Evolutionary conservation across 1,140 invertebrate genomes (phyloP).

Genomic region (Phortica variegata): DNA sequence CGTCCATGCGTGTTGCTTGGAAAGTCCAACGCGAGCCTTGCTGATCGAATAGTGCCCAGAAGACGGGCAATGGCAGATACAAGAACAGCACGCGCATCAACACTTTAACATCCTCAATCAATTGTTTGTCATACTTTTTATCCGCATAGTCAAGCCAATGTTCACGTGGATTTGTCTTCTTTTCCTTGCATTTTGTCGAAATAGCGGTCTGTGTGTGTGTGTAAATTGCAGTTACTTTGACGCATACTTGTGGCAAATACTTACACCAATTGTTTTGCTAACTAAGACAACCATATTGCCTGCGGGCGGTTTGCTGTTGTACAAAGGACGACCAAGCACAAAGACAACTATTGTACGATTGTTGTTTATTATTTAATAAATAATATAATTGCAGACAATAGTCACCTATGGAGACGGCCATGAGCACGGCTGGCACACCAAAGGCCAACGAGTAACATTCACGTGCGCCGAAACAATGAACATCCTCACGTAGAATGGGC

Average conservation of each 20-base stretch:
- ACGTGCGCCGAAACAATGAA: conserved; percentile 78
- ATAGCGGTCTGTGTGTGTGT: conserved; percentile 73
- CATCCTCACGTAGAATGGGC: conserved; percentile 79
- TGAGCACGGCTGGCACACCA: conserved; percentile 83
- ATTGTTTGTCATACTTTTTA: conserved; percentile 65
- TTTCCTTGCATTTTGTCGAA: conserved; percentile 63
- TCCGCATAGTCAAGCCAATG: conserved; percentile 86
- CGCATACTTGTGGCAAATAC: too few species aligned
- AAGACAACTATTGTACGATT: conserved; percentile 85
- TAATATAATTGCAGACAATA: conserved; percentile 75
- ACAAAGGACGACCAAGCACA: conserved; percentile 73
- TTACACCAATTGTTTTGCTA: conserved; percentile 78
- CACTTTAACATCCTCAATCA: conserved; percentile 71
- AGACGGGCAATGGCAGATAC: conserved; percentile 77
- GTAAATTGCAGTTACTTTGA: too few species aligned
- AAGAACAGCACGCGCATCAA: conserved; percentile 71
- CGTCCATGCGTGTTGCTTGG: conserved; percentile 89
- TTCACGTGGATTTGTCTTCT: conserved; percentile 59
- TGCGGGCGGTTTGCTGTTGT: conserved; percentile 76
- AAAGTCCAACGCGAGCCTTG: conserved; percentile 93
- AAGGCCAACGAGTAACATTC: conserved; percentile 91
- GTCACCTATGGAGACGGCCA: conserved; percentile 70
- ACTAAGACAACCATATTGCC: conserved; percentile 84
- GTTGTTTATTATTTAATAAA: too few species aligned
- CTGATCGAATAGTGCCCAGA: conserved; percentile 82